phyloP scores from a whole-genome alignment of 2,797 vertebrate species.

The Acropternis orthonyx region DNA sequence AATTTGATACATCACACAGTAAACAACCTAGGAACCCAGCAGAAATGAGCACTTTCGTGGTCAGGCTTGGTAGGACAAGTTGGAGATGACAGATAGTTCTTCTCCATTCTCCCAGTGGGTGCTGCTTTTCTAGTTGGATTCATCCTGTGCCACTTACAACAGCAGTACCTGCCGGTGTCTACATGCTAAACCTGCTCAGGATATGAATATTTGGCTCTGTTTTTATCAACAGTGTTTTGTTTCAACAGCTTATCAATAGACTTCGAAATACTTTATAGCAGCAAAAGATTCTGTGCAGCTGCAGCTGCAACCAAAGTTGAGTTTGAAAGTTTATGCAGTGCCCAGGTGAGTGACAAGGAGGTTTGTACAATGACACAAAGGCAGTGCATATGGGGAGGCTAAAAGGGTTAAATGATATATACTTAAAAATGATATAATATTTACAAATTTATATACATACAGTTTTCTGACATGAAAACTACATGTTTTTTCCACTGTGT shows the following conservation, averaged over 20 bases:
- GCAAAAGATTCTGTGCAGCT: not conserved
- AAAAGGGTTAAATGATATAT: not conserved
- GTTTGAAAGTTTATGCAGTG: not conserved
- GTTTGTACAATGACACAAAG: not conserved
- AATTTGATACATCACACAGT: not conserved
- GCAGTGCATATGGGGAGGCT: not conserved
- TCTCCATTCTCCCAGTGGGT: not conserved
- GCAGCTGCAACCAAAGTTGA: not conserved
- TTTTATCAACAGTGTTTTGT: not conserved
- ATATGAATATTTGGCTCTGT: not conserved
- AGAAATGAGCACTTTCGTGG: not conserved
- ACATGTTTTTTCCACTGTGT: not conserved
- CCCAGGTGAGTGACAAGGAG: not conserved
- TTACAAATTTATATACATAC: not conserved
- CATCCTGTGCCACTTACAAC: not conserved
- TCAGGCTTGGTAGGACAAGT: not conserved
- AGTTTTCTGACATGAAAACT: not conserved
- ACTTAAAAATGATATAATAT: not conserved
- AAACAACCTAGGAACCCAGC: not conserved
- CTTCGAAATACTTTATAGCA: not conserved
- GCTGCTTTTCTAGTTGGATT: not conserved
- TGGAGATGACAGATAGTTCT: not conserved
- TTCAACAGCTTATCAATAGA: not conserved
- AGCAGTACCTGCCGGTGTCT: not conserved
- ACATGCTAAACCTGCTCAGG: not conserved